These are phyloP conservation scores for Pelvicachromis taeniatus DNA, from an alignment of 2,113 vertebrate genomes.

Conservation along the genomic window DNA sequence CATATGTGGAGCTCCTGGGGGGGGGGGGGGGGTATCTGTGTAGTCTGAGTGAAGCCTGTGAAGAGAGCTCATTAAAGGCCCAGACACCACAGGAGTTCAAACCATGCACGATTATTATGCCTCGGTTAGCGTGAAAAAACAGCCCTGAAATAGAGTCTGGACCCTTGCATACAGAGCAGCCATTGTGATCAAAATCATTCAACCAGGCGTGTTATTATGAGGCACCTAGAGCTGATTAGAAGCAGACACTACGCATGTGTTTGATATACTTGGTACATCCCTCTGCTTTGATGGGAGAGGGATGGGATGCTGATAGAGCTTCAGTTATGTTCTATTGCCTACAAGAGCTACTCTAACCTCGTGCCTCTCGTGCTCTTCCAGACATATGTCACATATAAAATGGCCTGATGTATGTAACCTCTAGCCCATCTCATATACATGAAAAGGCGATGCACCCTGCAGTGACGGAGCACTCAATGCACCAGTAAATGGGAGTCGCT, in stretches of 20 bases:
- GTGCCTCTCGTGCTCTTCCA: background rate
- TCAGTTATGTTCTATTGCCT: background rate
- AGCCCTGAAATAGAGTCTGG: background rate
- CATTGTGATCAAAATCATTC: background rate
- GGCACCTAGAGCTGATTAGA: background rate
- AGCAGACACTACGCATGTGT: background rate
- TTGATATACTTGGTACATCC: background rate
- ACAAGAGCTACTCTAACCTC: background rate
- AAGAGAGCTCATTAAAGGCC: conserved; percentile 41
- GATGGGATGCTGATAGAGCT: background rate
- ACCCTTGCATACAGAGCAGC: background rate
- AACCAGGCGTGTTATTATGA: background rate
- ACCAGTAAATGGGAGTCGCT: conserved; percentile 2
- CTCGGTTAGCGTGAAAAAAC: conserved; percentile 28
- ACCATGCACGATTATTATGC: conserved; percentile 27
- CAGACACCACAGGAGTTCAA: conserved; percentile 21
- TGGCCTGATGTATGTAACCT: background rate
- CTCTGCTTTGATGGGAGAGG: background rate
- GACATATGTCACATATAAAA: background rate
- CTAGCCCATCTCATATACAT: conserved; percentile 1
- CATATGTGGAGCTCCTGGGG: background rate
- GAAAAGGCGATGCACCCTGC: conserved; percentile 15
- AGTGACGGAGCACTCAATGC: background rate
- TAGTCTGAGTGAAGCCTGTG: background rate
- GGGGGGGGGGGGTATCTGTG: background rate